Evolutionary conservation across 2,797 vertebrate species (phyloP), one percentile per base, ranked within the genome.

Genomic region (Vireo griseus): DNA sequence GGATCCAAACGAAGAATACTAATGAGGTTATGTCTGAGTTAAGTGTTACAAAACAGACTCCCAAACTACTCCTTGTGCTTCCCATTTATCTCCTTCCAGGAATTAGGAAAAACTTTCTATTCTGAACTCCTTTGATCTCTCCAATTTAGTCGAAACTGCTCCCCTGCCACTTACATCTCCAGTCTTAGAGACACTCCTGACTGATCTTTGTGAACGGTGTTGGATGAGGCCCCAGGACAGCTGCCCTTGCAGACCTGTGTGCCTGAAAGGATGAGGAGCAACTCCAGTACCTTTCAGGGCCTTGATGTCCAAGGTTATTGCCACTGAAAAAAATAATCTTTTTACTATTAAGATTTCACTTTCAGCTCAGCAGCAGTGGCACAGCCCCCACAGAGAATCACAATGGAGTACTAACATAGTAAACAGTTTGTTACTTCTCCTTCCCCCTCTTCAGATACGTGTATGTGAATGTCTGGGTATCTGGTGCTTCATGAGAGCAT

Each of bases 21-120:
- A 54, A 55, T 0, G 4, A 80, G 40, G 17, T 48, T 52, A 42
- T 13, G 47, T 40, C 50, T 22, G 16, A 58, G 39, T 69, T 58
- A 45, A 86, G 33, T 6, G 25, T 66, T 91, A 84, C 37, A 59
- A 91, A 94, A 75, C 68, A 72, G 75, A 77, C 33, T 62, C 57
- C 62, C 3, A 3, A 74, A 45, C n/a, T 62, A 65, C 14, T 91
- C 48, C 55, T 72, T 29, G 29, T 0, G 6, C 50, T 81, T 95
- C 79, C 79, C 15, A 0, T 69, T 94, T 95, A 78, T 81, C 91
- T 94, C 91, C 82, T 94, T 96, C 79, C 91, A 96, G 79, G 91
- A 91, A 93, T 62, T 55, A 39, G 62, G 72, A 76, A 86, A 78
- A 90, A 13, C 55, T 76, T 94, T 65, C 71, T 95, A 72, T 61